A percentile compares a stretch with the other conserved stretches of the same genome.
These are phyloP conservation scores for Phymanthus crucifer DNA, from an alignment of 92 coral and sea anemone species.

Conservation along the genomic window DNA sequence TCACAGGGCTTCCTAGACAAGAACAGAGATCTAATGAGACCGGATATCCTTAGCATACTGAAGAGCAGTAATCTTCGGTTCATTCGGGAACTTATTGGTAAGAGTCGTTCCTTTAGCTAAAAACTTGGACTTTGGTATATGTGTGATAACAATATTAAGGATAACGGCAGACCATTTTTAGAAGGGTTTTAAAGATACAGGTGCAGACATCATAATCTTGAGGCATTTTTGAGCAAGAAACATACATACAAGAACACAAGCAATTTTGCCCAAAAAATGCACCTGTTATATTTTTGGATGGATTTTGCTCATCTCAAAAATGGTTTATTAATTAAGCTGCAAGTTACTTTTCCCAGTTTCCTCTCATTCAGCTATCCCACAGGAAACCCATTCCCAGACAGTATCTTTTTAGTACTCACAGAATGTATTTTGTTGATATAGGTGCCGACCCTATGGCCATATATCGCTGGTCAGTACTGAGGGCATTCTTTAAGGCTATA, in stretches of 20 bases:
- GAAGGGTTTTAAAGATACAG: no score
- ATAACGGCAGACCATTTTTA: no score
- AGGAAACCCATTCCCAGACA: conserved; percentile 1
- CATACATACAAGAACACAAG: no score
- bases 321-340: no score
- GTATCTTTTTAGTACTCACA: not conserved
- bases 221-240: no score
- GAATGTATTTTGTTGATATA: no score
- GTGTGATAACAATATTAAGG: no score
- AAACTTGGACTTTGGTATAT: no score
- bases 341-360: not conserved
- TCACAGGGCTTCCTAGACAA: conserved; percentile 90
- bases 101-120: conserved; percentile 2
- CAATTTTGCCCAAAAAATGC: no score
- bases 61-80: conserved; percentile 91
- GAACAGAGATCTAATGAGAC: conserved; percentile 97
- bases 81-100: conserved; percentile 90
- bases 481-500: conserved; percentile 92
- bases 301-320: no score
- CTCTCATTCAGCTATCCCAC: not conserved
- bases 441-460: conserved; percentile 97
- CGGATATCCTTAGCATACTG: conserved; percentile 88
- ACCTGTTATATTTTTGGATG: no score
- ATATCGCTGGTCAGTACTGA: conserved; percentile 92
- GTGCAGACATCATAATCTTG: no score